Base-by-base conservation (phyloP, 1,140 invertebrate genomes). In the Drosophila albomicans region DNA sequence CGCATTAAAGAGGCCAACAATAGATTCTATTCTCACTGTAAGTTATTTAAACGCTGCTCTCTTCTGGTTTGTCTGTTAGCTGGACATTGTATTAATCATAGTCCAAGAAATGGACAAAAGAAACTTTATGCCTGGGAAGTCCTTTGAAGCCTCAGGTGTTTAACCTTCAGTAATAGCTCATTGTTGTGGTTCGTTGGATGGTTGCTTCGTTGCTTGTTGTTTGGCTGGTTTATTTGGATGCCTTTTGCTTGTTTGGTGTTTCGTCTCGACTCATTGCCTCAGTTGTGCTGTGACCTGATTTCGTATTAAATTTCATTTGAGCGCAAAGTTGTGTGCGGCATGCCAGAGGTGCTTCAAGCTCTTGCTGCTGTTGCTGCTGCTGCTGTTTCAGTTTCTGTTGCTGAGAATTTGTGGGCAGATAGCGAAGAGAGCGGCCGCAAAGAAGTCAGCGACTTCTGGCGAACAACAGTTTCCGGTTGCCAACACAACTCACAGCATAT, bases 401-500 rank as follows among this genome's bases (percentile, higher is more conserved):
- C 7, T 43, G 5, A 43, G n/a, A n/a, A 13, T 28, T 32, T 32
- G 20, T 25, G 8, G 8, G 52, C 43, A 28, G 66, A 38, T n/a
- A 49, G 11, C 46, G n/a, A 20, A 38, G 13, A 54, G 16, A 25
- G 13, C 35, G 16, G 43, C 8, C 52, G 5, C 28, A 65, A 11
- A 25, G 5, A 10, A 43, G 32, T 48, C 59, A 6, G 15, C 5
- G n/a, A 32, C 0, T 13, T 48, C 20, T 38, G 35, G 35, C 35
- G 45, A 16, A 10, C 1, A 25, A 45, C 45, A 30, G 46, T 32
- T 52, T 52, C 35, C 57, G 57, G 32, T 51, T 30, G 32, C 0
- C 54, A 58, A 16, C 61, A 57, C 6, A 67, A 13, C 11, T 38
- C 10, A 16, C 20, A 16, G 16, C 25, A 38, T 15, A 64, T 16